Evolutionary conservation across 2,113 vertebrate genomes (phyloP), one percentile per base, ranked within the genome.

Genomic region (Poecilia latipinna): DNA sequence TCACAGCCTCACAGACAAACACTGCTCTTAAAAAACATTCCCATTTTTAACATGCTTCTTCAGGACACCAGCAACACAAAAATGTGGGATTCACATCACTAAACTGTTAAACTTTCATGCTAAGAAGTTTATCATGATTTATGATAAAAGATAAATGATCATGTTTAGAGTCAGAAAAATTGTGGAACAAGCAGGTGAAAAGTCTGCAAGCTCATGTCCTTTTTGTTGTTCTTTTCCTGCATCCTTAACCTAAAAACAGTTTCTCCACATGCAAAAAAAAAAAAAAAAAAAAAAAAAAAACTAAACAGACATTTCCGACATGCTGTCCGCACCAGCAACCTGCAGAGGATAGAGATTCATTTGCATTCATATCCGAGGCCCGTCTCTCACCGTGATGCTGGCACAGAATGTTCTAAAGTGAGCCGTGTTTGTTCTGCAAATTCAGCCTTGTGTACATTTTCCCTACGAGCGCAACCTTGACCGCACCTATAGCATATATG

Each of bases 381-480:
- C 42, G 11, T 2, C 65, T 72, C 75, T 63, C 67, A 72, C 51
- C 65, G 26, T 75, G 60, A 81, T 79, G 82, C 82, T 82, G 66
- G 67, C 65, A 74, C 42, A 39, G 61, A 61, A 22, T 4, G 3
- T 77, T 75, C 60, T 44, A 17, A 88, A 75, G 66, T 76, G 54
- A 26, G 0, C n/a, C 33, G 65, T 74, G 48, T 82, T 78, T 86
- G 69, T 74, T 83, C 64, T 15, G 0, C 70, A 17, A 74, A 67
- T 81, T 78, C 65, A 72, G 75, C 61, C 37, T 31, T 1, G 22
- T 37, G 65, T 66, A 68, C 15, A n/a, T 68, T 66, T 35, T 60
- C 26, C 19, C 75, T 72, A 84, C 82, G 69, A 79, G 77, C 39
- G 64, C 75, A 79, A 67, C 85, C 78, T 70, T 79, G 66, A 88